Conservation (phyloP, 2,888 invertebrate species). For the Synergus itoensis region DNA sequence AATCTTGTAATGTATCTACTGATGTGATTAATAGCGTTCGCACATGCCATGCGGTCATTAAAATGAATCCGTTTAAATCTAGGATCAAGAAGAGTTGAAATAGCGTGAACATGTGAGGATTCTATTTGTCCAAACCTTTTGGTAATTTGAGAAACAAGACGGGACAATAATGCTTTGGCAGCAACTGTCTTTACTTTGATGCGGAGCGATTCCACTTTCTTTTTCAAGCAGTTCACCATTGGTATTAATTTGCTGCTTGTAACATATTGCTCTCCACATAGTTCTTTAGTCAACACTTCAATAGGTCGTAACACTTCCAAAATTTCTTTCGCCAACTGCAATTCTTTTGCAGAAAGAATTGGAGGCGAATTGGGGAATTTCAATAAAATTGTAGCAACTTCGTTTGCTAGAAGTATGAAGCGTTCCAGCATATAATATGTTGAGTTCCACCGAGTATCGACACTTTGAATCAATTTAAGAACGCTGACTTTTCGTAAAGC, state of each 20-base stretch:
- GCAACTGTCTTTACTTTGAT: not conserved
- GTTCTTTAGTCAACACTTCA: not conserved
- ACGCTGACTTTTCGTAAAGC: not conserved
- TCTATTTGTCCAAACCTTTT: not conserved
- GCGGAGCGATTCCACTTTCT: not conserved
- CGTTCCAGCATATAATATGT: too few species aligned
- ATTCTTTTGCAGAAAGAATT: not conserved
- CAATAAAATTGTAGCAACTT: not conserved
- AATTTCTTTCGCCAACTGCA: not conserved
- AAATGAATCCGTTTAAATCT: slow-evolving; percentile 48
- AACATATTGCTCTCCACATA: not conserved
- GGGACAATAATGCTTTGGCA: not conserved
- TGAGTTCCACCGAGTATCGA: not conserved
- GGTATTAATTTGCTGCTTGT: not conserved
- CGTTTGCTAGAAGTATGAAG: not conserved
- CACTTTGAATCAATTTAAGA: not conserved
- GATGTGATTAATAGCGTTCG: slow-evolving; percentile 43
- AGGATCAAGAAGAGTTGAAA: slow-evolving; percentile 45
- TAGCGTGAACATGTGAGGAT: slow-evolving; percentile 3
- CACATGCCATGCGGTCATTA: slow-evolving; percentile 44
- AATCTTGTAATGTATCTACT: not conserved
- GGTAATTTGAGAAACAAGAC: not conserved
- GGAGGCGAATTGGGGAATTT: not conserved
- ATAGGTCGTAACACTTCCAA: not conserved
- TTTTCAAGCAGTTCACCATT: not conserved